These are phyloP conservation scores for Mycteria americana DNA, from an alignment of 2,797 vertebrate genomes.

Conservation along the genomic window DNA sequence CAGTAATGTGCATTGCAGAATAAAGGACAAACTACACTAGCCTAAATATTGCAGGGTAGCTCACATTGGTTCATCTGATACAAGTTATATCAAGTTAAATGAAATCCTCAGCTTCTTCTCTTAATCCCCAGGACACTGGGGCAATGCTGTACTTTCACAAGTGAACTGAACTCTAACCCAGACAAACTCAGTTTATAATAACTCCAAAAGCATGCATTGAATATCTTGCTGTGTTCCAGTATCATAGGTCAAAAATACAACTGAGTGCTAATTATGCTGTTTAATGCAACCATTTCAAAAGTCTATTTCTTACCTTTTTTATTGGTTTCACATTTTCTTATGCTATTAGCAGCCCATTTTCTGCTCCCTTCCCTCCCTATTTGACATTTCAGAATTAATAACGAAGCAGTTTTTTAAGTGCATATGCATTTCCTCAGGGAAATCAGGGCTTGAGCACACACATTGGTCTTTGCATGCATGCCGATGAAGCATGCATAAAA, in stretches of 20 bases:
- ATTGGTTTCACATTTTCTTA: constrained; percentile 1
- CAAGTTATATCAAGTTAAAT: neutral
- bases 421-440: constrained; percentile 49
- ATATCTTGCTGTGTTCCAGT: neutral
- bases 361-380: neutral
- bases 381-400: constrained; percentile 42
- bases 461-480: neutral
- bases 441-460: neutral
- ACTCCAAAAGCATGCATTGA: neutral
- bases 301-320: neutral
- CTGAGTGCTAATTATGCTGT: neutral
- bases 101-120: neutral
- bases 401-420: constrained; percentile 1
- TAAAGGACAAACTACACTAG: neutral
- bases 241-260: neutral
- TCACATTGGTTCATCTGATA: neutral
- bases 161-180: neutral
- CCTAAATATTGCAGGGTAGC: neutral
- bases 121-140: neutral
- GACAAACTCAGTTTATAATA: neutral
- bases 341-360: constrained; percentile 10
- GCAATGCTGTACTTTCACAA: neutral
- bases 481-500: neutral
- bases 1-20: neutral
- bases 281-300: neutral